A percentile compares a stretch with the other conserved stretches of the same genome.
These are phyloP conservation scores for Mungos mungo DNA, from an alignment of 2,113 vertebrate species.

Conservation along the genomic window DNA sequence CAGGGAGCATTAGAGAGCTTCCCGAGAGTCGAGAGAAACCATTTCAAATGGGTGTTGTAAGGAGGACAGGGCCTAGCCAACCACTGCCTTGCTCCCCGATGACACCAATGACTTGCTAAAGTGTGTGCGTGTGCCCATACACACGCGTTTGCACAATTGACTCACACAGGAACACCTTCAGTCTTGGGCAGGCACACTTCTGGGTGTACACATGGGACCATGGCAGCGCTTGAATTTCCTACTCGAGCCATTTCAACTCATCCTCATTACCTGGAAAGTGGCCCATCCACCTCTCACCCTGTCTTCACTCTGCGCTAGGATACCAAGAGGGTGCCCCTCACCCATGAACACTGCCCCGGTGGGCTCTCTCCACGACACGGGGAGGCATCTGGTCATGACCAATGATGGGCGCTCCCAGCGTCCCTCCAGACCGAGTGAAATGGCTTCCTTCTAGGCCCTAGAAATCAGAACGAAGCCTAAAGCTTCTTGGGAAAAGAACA, in stretches of 20 bases:
- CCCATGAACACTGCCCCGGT: neutral
- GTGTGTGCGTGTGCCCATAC: rapidly evolving
- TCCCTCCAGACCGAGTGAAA: neutral
- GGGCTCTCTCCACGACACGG: neutral
- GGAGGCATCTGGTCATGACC: neutral
- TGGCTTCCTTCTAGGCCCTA: neutral
- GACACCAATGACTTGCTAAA: neutral
- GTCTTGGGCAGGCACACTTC: neutral
- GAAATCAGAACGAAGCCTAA: neutral
- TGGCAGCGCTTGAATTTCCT: neutral
- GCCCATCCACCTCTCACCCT: neutral
- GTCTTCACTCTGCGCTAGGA: neutral
- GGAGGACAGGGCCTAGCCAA: neutral
- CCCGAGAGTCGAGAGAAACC: neutral
- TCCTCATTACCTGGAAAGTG: neutral
- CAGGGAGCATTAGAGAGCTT: neutral
- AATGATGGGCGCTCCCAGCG: neutral
- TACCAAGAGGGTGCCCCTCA: neutral
- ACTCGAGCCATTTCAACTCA: rapidly evolving
- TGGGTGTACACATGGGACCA: neutral
- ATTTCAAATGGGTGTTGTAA: neutral
- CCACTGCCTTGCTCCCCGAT: neutral
- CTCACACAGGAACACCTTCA: neutral
- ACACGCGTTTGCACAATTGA: rapidly evolving
- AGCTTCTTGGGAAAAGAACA: neutral